phyloP scores from a whole-genome alignment of 2,797 vertebrate species.

The Aulostomus chinensis region DNA sequence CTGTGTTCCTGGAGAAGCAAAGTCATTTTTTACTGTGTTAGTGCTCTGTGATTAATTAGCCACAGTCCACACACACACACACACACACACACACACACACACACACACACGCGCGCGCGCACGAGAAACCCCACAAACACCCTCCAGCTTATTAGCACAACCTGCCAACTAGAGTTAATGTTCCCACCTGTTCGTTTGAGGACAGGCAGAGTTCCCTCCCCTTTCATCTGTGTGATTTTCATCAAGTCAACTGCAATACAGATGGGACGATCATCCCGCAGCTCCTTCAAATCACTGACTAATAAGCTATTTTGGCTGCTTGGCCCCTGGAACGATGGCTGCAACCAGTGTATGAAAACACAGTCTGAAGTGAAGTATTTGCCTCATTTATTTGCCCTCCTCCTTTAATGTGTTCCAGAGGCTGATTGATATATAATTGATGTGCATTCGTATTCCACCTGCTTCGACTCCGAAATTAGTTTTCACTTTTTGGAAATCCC shows the following conservation, averaged over 20 bases:
- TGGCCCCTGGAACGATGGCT: conserved; percentile 28
- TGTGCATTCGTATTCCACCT: too few relatives aligned
- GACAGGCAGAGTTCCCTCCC: conserved; percentile 40
- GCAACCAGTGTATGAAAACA: too few relatives aligned
- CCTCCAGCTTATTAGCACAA: conserved; percentile 58
- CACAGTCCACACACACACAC: conserved; percentile 17
- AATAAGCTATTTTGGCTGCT: conserved; percentile 42
- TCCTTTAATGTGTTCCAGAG: too few relatives aligned
- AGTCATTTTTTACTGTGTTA: conserved; percentile 54
- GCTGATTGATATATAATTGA: too few relatives aligned
- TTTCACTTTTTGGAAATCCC: too few relatives aligned
- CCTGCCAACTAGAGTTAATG: conserved; percentile 68
- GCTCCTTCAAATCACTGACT: conserved; percentile 28
- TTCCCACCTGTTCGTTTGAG: conserved; percentile 73
- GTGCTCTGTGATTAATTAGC: conserved; percentile 68
- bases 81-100: conserved; percentile 13
- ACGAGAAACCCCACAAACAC: conserved; percentile 39
- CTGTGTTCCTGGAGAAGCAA: conserved; percentile 49
- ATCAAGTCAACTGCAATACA: too few relatives aligned
- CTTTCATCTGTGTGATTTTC: conserved; percentile 51
- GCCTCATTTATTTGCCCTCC: too few relatives aligned
- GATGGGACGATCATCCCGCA: conserved; percentile 12
- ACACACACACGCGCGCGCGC: conserved; percentile 2
- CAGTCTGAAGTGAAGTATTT: too few relatives aligned
- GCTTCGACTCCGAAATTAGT: too few relatives aligned